Evolutionary conservation across 2,888 invertebrate species (phyloP).

Genomic region (Leptopilina myrica): DNA sequence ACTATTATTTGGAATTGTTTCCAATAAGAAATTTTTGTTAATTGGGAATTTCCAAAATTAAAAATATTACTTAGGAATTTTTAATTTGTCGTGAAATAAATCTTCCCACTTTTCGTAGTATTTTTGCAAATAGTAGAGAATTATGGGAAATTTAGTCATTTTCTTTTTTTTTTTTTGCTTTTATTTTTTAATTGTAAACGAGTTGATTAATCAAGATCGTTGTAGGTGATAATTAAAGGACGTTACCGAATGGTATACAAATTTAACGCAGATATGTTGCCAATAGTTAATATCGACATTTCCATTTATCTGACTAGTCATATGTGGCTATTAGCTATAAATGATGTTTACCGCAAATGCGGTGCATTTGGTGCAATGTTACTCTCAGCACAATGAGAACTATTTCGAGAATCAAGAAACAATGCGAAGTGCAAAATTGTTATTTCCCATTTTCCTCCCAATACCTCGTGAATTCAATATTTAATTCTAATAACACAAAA

Average conservation of each 20-base stretch:
- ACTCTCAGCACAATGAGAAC: background rate
- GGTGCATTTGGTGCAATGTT: slow-evolving; percentile 15
- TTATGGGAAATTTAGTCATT: no score
- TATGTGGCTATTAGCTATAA: slow-evolving; percentile 7
- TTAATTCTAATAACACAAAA: no score
- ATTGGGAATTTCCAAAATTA: no score
- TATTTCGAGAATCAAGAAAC: slow-evolving; percentile 7
- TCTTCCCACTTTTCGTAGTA: background rate
- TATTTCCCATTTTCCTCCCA: no score
- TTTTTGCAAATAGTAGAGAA: no score
- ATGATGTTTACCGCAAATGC: slow-evolving; percentile 15
- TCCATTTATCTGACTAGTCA: slow-evolving; percentile 17
- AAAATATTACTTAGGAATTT: background rate
- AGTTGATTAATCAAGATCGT: background rate
- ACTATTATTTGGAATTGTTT: no score
- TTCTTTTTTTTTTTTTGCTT: no score
- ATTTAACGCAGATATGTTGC: slow-evolving; percentile 9
- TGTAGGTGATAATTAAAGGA: background rate
- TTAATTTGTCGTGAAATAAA: background rate
- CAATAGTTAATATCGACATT: slow-evolving; percentile 15
- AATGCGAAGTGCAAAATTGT: slow-evolving; percentile 7
- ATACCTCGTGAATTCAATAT: no score
- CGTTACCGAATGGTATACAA: background rate
- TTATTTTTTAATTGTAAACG: background rate
- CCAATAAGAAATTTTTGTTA: no score